Evolutionary conservation across 1,140 invertebrate genomes (phyloP), one percentile per base, ranked within the genome.

Genomic region (Zeugodacus cucurbitae): DNA sequence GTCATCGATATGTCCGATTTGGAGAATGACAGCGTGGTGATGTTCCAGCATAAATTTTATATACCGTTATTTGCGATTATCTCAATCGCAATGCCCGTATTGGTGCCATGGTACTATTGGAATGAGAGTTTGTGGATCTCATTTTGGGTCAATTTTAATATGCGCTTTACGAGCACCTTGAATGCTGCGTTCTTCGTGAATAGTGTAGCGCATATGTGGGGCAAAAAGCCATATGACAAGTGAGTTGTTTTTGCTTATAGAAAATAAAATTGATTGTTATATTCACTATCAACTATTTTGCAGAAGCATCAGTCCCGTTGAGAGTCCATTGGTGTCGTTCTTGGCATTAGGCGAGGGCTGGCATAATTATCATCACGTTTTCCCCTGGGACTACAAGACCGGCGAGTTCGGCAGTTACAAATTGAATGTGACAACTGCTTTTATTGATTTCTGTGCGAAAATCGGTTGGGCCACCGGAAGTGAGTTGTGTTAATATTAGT

Each of bases 311-410:
- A 96, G 95, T 59, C 95, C 97, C 0, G 95, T 96, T 1, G 97
- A 98, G 90, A 97, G 96, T 90, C 90, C 95, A 1, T 92, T 95
- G 1, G 96, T 97, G 0, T 95, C 96, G 1, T 92, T 97, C 29
- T 95, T 96, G 26, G 95, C 97, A 0, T 91, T 97, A 17, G 97
- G 97, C 0, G 97, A 98, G 93, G 98, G 98, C 34, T 98, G 97
- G 96, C 98, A 99, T 93, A 99, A 99, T 94, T 99, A 98, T 94
- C 98, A 99, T 92, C 98, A 99, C 92, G 97, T 97, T 1, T 96
- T 96, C 88, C 93, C 93, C 26, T 93, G 93, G 95, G 98, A 99
- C 92, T 98, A 98, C 92, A 96, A 96, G 90, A 97, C 97, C 0
- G 96, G 96, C 2, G 98, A 99, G 90, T 94, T 97, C 2, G 96